A percentile compares a stretch with the other conserved stretches of the same genome.
These are phyloP conservation scores for Vipera ursinii DNA, from an alignment of 2,797 vertebrate species.

Conservation along the genomic window DNA sequence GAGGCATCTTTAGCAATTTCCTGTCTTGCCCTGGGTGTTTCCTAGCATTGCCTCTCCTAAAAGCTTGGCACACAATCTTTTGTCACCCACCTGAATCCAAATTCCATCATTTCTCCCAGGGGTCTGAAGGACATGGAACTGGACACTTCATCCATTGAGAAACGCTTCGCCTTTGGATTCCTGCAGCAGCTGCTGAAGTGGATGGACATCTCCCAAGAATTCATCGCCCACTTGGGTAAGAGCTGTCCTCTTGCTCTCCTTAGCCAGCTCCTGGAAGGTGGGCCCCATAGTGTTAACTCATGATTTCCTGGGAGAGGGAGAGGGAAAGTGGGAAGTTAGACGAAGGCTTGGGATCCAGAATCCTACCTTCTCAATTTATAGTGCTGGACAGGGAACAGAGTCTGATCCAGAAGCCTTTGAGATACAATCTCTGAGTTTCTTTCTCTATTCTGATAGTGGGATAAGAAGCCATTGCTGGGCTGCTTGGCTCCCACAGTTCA, in stretches of 20 bases:
- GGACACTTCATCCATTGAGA: conserved; percentile 94
- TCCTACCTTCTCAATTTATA: background rate
- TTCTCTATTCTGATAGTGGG: background rate
- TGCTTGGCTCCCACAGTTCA: background rate
- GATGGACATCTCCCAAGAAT: conserved; percentile 95
- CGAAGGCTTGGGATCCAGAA: background rate
- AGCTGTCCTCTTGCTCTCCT: background rate
- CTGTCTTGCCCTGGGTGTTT: background rate
- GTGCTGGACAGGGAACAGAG: background rate
- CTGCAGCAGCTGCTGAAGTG: conserved; percentile 90
- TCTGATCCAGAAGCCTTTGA: background rate
- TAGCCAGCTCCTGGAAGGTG: background rate
- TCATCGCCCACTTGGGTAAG: conserved; percentile 90
- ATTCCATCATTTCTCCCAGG: conserved; percentile 61
- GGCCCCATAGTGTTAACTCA: too few species aligned
- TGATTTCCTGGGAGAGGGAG: background rate
- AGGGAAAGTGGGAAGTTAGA: background rate
- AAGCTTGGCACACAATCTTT: background rate
- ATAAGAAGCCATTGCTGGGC: background rate
- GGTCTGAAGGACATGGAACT: conserved; percentile 95
- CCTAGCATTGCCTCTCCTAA: background rate
- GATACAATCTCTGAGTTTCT: too few species aligned
- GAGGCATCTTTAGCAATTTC: background rate
- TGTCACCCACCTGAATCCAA: background rate
- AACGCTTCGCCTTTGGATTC: conserved; percentile 93